Conservation (phyloP, 2,888 invertebrate species). For the Drosophila nigricruria region DNA sequence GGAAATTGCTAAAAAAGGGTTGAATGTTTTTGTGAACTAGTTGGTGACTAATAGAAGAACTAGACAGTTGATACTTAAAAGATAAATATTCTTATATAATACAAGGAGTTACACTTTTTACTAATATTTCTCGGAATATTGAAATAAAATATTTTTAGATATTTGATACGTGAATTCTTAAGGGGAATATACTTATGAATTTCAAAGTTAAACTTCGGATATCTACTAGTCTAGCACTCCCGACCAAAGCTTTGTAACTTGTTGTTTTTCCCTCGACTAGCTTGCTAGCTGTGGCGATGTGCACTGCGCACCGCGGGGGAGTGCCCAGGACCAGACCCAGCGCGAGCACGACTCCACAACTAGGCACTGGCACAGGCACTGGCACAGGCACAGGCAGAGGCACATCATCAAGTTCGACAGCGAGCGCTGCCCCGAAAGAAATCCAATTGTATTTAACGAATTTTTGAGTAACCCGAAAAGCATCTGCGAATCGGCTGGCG, state of each 20-base stretch:
- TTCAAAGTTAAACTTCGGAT: background rate
- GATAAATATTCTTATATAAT: background rate
- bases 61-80: background rate
- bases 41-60: background rate
- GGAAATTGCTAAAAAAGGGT: background rate
- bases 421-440: slow-evolving; percentile 65
- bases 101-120: too few species aligned
- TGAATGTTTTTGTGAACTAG: background rate
- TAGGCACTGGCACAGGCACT: slow-evolving; percentile 64
- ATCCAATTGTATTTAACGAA: slow-evolving; percentile 83
- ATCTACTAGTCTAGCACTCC: slow-evolving; percentile 1
- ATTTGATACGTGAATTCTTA: background rate
- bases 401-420: slow-evolving; percentile 76
- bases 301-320: slow-evolving; percentile 71
- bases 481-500: slow-evolving; percentile 50
- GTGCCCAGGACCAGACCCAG: slow-evolving; percentile 53
- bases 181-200: background rate
- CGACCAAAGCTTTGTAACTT: background rate
- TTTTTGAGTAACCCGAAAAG: slow-evolving; percentile 68
- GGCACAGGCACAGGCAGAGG: slow-evolving; percentile 65
- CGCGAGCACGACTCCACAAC: slow-evolving; percentile 55
- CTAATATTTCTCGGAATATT: too few species aligned
- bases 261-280: slow-evolving; percentile 6
- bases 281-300: slow-evolving; percentile 25
- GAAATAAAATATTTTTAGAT: too few species aligned